Evolutionary conservation across 2,888 invertebrate genomes (phyloP), one percentile per base, ranked within the genome.

Genomic region (Apocheima hispidaria): DNA sequence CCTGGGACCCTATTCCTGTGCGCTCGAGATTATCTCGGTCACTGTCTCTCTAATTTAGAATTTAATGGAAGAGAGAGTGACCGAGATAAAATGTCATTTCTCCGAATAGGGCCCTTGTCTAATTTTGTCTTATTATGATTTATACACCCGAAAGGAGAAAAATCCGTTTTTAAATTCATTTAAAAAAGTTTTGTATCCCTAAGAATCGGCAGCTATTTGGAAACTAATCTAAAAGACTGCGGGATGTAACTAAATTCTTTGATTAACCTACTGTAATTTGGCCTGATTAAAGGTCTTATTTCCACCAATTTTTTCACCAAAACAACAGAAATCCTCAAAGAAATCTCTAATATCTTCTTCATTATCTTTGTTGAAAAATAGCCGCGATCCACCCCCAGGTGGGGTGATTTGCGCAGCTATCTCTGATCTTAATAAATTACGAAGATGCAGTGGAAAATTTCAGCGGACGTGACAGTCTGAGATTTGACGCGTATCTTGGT

Each of bases 401-500:
- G 61, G 60, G 59, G 63, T 63, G 54, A 66, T 65, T 60, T 61
- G 65, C 40, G 52, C 46, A 50, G 61, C 50, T 62, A 66, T 64
- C 63, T 62, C 59, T 57, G 60, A 73, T 70, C 71, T 68, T 65
- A 70, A 71, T 71, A 77, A 75, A 62, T 74, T 68, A 69, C 70
- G 60, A 71, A 69, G 73, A 74, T 63, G 67, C 68, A 54, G 57
- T 53, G 51, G 63, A 67, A 67, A 66, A 64, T 63, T 61, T 66
- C 41, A 48, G 58, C 28, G 50, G 51, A 75, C 72, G 73, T 63
- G 75, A 67, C 65, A 71, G 71, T 68, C 60, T 70, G 40, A 77
- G 73, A 78, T 77, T 79, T 72, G 69, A 73, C 71, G 73, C 71
- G 69, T 72, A 73, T 74, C 77, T 73, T 74, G 57, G 73, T 78